phyloP scores from a whole-genome alignment of 1,140 invertebrate genomes.

The Calosoma granatense region DNA sequence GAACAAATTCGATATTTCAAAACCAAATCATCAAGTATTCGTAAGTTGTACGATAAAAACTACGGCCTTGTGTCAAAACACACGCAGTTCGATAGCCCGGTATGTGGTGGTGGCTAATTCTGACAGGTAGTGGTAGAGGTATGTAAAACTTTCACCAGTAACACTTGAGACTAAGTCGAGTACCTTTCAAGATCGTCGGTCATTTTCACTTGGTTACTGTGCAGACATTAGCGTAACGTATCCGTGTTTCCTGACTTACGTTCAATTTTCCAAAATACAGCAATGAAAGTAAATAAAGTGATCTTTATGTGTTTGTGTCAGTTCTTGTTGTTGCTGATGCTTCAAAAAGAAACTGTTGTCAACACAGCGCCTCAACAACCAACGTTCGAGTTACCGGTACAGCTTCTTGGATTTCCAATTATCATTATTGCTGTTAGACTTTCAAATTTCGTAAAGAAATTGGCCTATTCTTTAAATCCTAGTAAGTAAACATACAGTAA shows the following conservation, averaged over 20 bases:
- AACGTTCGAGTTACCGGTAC: constrained; percentile 64
- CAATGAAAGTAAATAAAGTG: neutral
- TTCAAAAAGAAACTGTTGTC: constrained; percentile 29
- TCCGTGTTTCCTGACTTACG: neutral
- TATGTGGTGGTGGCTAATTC: neutral
- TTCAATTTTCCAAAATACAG: neutral
- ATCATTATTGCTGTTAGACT: constrained; percentile 71
- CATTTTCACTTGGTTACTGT: neutral
- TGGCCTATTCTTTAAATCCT: constrained; percentile 70
- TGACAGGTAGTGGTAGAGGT: neutral
- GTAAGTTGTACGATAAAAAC: too few relatives aligned
- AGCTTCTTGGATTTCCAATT: constrained; percentile 70
- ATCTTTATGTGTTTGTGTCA: neutral
- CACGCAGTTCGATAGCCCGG: too few relatives aligned
- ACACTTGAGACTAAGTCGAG: neutral
- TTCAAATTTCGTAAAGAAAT: constrained; percentile 71
- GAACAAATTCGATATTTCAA: too few relatives aligned
- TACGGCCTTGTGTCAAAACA: neutral
- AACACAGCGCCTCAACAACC: constrained; percentile 43
- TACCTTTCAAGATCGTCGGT: neutral
- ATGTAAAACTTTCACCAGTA: neutral
- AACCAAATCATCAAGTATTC: too few relatives aligned
- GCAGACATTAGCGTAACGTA: neutral
- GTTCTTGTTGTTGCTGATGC: constrained; percentile 16
- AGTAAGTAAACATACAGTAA: constrained; percentile 47